These are phyloP conservation scores for Chrysina gloriosa DNA, from an alignment of 2,888 invertebrate genomes.

Conservation along the genomic window DNA sequence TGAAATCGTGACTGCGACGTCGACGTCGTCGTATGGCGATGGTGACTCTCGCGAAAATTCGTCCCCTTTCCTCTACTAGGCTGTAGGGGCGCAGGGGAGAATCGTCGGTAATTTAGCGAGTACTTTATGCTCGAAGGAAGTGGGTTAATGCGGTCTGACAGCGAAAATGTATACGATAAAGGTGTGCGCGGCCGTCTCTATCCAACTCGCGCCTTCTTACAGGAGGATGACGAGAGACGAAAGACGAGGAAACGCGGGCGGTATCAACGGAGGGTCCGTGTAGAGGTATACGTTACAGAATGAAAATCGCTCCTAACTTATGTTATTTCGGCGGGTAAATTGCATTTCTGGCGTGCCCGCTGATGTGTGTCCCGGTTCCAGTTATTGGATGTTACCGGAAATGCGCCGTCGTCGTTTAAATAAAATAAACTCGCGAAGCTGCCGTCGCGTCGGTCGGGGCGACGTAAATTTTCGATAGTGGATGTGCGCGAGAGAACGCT, in stretches of 20 bases:
- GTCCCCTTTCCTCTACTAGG: no score
- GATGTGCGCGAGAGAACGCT: background rate
- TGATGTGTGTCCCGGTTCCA: conserved; percentile 11
- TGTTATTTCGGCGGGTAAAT: conserved; percentile 24
- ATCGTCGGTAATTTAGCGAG: conserved; percentile 52
- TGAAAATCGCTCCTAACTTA: conserved; percentile 26
- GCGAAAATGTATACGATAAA: conserved; percentile 36
- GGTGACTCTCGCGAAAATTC: no score
- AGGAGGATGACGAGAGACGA: background rate
- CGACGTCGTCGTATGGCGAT: no score
- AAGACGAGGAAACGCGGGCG: background rate
- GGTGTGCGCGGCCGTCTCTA: background rate
- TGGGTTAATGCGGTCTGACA: conserved; percentile 50
- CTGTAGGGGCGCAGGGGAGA: conserved; percentile 41
- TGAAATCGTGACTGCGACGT: conserved; percentile 40
- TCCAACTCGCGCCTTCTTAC: background rate
- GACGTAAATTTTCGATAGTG: background rate
- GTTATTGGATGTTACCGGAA: conserved; percentile 8
- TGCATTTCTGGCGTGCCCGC: conserved; percentile 13
- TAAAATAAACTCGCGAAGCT: conserved; percentile 3
- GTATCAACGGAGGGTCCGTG: no score
- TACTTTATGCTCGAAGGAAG: conserved; percentile 51
- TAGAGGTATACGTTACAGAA: background rate
- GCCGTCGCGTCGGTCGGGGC: background rate
- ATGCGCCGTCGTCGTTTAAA: background rate